phyloP scores from a whole-genome alignment of 2,113 vertebrate species.

The Empidonax traillii region DNA sequence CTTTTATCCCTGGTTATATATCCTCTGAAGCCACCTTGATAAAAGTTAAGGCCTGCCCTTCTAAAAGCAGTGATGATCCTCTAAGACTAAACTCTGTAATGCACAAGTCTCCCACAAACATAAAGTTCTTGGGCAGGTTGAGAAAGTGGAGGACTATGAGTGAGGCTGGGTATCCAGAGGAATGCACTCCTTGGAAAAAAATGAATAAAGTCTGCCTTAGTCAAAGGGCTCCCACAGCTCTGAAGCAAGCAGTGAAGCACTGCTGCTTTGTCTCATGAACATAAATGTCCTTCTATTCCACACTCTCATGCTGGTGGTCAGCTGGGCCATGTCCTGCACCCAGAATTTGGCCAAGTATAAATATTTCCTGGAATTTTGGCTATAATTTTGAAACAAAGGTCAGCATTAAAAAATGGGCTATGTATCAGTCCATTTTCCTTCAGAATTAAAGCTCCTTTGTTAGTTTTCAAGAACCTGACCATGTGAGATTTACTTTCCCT shows the following conservation, averaged over 20 bases:
- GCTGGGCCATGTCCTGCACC: background rate
- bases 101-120: background rate
- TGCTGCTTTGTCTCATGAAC: background rate
- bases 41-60: background rate
- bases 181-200: background rate
- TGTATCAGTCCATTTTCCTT: background rate
- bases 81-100: background rate
- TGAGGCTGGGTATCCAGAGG: background rate
- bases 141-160: background rate
- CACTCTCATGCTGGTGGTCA: background rate
- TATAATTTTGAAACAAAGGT: background rate
- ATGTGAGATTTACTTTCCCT: background rate
- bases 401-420: background rate
- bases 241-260: background rate
- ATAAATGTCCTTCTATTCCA: background rate
- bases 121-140: background rate
- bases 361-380: background rate
- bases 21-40: background rate
- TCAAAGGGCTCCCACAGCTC: background rate
- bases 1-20: background rate
- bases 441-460: slow-evolving; percentile 28
- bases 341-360: background rate
- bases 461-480: background rate
- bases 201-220: background rate
- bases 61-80: background rate